phyloP scores from a whole-genome alignment of 2,888 invertebrate genomes.

The Neocrepidodera transversa region DNA sequence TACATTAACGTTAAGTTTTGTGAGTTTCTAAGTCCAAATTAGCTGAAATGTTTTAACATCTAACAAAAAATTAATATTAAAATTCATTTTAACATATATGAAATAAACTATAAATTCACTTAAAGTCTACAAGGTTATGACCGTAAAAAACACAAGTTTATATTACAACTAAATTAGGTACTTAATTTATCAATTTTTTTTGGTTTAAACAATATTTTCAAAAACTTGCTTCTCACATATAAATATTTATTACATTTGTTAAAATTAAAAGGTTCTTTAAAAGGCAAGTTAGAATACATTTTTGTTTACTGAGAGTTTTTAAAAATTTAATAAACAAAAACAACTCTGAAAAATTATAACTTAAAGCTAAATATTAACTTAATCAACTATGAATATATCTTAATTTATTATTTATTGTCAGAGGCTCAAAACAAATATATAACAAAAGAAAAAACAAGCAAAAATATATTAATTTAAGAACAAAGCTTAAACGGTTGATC shows the following conservation, averaged over 20 bases:
- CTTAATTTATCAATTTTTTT: slow-evolving; percentile 37
- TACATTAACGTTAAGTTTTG: slow-evolving; percentile 14
- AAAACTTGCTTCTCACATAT: background rate
- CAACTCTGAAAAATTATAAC: no score
- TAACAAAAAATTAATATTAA: slow-evolving; percentile 28
- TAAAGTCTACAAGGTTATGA: slow-evolving; percentile 34
- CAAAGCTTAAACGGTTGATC: no score
- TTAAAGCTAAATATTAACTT: no score
- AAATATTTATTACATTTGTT: slow-evolving; percentile 1
- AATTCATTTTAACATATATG: slow-evolving; percentile 27
- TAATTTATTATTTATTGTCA: no score
- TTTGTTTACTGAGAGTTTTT: no score
- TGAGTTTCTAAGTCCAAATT: slow-evolving; percentile 21
- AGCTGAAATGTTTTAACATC: slow-evolving; percentile 20
- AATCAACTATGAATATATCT: no score
- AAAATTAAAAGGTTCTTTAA: no score
- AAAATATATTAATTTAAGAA: no score
- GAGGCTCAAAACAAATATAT: no score
- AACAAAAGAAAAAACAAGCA: no score
- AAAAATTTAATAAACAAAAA: no score
- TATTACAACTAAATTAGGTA: slow-evolving; percentile 47
- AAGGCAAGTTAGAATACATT: no score
- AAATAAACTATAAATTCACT: slow-evolving; percentile 38
- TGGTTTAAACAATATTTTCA: slow-evolving; percentile 30
- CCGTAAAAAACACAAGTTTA: slow-evolving; percentile 36